Conservation (phyloP, 2,888 invertebrate genomes). For the Molorchus minor region DNA sequence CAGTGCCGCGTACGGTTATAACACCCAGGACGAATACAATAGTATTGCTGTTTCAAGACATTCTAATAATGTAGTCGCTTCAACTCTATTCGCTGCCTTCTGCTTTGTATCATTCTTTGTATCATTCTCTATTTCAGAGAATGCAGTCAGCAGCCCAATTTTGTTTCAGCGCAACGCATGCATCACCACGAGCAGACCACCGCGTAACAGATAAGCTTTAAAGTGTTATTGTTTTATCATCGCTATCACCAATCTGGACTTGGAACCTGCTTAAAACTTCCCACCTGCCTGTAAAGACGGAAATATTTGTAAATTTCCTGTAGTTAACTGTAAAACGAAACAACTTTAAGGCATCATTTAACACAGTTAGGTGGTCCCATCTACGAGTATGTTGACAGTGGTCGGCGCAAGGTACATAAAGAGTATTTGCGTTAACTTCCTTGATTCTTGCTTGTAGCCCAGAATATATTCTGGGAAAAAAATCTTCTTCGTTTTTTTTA, state of each 20-base stretch:
- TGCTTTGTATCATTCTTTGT: too few species aligned
- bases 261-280: background rate
- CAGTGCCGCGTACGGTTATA: too few species aligned
- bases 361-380: conserved; percentile 33
- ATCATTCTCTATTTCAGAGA: background rate
- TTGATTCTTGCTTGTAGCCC: conserved; percentile 48
- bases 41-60: conserved; percentile 5
- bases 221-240: background rate
- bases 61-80: conserved; percentile 7
- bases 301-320: conserved; percentile 46
- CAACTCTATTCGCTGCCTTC: background rate
- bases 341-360: conserved; percentile 41
- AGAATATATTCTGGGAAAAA: conserved; percentile 45
- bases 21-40: background rate
- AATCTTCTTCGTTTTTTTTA: too few species aligned
- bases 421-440: conserved; percentile 41
- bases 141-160: conserved; percentile 3
- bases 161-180: background rate
- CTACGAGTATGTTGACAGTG: conserved; percentile 51
- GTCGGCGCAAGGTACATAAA: conserved; percentile 46
- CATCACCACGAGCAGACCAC: conserved; percentile 11
- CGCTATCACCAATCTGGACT: background rate
- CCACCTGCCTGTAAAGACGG: conserved; percentile 3
- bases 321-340: conserved; percentile 42
- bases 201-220: conserved; percentile 5